These are phyloP conservation scores for Ophion ellenae DNA, from an alignment of 2,888 invertebrate species.

Conservation along the genomic window DNA sequence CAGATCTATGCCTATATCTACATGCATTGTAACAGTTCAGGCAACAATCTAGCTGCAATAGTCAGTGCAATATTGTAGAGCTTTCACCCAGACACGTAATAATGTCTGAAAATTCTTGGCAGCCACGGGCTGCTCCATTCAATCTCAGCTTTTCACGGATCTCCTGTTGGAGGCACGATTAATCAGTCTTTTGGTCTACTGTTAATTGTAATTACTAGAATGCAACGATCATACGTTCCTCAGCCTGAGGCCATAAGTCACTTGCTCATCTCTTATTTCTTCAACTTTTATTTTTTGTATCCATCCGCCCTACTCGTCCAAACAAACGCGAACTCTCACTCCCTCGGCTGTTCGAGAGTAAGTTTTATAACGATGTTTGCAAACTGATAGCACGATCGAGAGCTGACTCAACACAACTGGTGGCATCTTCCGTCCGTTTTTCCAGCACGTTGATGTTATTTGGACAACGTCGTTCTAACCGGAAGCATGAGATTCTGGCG, in stretches of 20 bases:
- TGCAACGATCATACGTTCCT: not conserved
- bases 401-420: conserved; percentile 22
- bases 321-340: not conserved
- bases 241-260: not conserved
- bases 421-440: not conserved
- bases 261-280: too few species aligned
- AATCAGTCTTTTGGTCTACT: not conserved
- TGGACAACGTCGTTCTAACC: not conserved
- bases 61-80: conserved; percentile 4
- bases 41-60: conserved; percentile 12
- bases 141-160: not conserved
- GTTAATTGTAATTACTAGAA: not conserved
- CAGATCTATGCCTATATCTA: conserved; percentile 26
- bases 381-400: conserved; percentile 15
- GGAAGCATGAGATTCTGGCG: not conserved
- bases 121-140: not conserved
- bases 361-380: not conserved
- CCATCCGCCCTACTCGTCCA: not conserved
- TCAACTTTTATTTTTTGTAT: not conserved
- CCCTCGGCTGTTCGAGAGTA: not conserved
- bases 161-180: not conserved
- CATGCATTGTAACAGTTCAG: not conserved
- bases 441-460: not conserved
- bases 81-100: not conserved
- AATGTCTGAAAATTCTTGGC: not conserved